phyloP scores from a whole-genome alignment of 1,140 invertebrate species.

The Ctenoplectra terminalis region DNA sequence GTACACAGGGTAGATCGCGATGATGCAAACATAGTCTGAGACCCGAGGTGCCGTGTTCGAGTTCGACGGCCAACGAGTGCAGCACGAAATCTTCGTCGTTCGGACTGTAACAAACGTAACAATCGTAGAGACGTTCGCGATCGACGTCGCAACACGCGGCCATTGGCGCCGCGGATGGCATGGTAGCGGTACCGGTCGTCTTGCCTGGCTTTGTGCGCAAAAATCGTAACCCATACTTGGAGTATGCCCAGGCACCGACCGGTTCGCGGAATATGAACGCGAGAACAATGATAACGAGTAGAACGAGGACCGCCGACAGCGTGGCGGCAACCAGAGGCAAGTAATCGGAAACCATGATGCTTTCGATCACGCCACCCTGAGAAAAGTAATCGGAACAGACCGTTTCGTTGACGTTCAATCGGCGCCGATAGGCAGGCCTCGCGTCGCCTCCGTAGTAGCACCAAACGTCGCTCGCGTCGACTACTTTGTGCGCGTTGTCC shows the following conservation, averaged over 20 bases:
- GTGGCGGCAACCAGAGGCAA: slow-evolving; percentile 92
- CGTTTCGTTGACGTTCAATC: slow-evolving; percentile 91
- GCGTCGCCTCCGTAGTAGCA: slow-evolving; percentile 91
- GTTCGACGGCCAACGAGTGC: slow-evolving; percentile 90
- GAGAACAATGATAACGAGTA: slow-evolving; percentile 89
- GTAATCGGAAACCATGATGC: slow-evolving; percentile 92
- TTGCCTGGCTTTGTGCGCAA: slow-evolving; percentile 77
- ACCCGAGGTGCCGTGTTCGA: slow-evolving; percentile 89
- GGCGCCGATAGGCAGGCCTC: slow-evolving; percentile 87
- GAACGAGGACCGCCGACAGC: slow-evolving; percentile 88
- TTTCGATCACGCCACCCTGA: slow-evolving; percentile 91
- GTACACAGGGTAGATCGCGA: slow-evolving; percentile 90
- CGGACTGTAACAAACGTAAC: slow-evolving; percentile 95
- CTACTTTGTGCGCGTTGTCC: slow-evolving; percentile 91
- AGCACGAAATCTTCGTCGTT: slow-evolving; percentile 96
- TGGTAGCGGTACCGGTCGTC: slow-evolving; percentile 19
- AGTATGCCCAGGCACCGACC: slow-evolving; percentile 93
- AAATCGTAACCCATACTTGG: slow-evolving; percentile 92
- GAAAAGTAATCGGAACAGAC: slow-evolving; percentile 92
- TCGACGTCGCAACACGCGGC: slow-evolving; percentile 84
- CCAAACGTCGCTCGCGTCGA: slow-evolving; percentile 90
- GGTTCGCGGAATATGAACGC: slow-evolving; percentile 93
- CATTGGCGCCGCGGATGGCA: slow-evolving; percentile 71
- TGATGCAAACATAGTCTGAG: slow-evolving; percentile 95
- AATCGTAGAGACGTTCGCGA: slow-evolving; percentile 94